Evolutionary conservation across 2,888 invertebrate species (phyloP), one percentile per base, ranked within the genome.

Genomic region (Aromia moschata): DNA sequence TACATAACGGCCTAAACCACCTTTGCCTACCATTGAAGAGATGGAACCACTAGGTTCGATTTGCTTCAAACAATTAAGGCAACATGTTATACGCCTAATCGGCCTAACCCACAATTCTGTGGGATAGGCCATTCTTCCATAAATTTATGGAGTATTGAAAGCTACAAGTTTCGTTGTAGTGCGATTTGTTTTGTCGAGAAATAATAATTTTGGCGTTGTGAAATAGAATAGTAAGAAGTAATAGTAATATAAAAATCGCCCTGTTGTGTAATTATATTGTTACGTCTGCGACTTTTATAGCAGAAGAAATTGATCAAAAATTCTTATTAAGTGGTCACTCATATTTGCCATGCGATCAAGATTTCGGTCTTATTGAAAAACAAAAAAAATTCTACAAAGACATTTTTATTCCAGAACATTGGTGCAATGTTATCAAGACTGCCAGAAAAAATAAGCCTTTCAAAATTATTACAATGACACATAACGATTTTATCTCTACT

Each of bases 241-340:
- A 25, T 9, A 4, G 25, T 5, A 25, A 25, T 25, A 25, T 25
- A 4, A 25, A 25, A 25, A 25, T 25, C 25, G 25, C 25, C 9
- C 25, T 25, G 9, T 9, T 25, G 25, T 25, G 25, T 25, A 25
- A 25, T 9, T 25, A 25, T 25, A 25, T 25, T 25, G 25, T 25
- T 5, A 25, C 25, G 4, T 25, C 25, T 5, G 9, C 25, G 25
- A 9, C 4, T 5, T 25, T 25, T 9, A 25, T 9, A 2, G 40
- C 10, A 41, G 40, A 41, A 41, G 11, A 41, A 46, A 46, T 46
- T 46, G 33, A 46, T 46, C 46, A 46, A 11, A 46, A 46, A 33
- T 31, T 46, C 33, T 38, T 51, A 38, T 10, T 40, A 37, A 46
- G 46, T 37, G 37, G 40, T 12, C 37, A 51, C 38, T 38, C 37